Evolutionary conservation across 2,888 invertebrate genomes (phyloP), one percentile per base, ranked within the genome.

Genomic region (Eulithis testata): DNA sequence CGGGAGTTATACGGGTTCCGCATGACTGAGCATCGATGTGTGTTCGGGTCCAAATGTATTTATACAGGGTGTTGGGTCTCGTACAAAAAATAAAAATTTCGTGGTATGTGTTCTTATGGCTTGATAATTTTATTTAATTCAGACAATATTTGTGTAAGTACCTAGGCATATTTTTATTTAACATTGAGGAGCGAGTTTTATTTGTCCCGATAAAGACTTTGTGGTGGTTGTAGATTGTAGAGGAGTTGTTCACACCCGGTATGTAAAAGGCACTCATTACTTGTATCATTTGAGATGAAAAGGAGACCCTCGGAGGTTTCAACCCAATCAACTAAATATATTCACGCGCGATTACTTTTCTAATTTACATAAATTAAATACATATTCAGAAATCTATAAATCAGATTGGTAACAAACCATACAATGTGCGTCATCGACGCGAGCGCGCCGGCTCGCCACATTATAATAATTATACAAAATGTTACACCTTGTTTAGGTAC

Each of bases 311-410:
- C 43, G 37, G 51, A 14, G 12, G 14, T 37, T 56, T 57, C 47
- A 11, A 9, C 36, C 53, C 60, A 37, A 27, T 49, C 27, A 51
- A 14, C 47, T 61, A 53, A 64, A 62, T 54, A 59, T 47, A 40
- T 14, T 63, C 54, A 54, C 37, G 53, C 52, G 37, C 43, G 59
- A 60, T 11, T 59, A 36, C 50, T 50, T 59, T 63, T 56, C 5
- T 56, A 61, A 69, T 63, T 63, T 52, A 51, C 58, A 58, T 59
- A 59, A 49, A 67, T 66, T 58, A 61, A 61, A 21, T 21, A 21
- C 21, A 63, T 63, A 62, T 58, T 66, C 36, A 52, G 36, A 57
- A 60, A 66, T 63, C 44, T 49, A 55, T 63, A 11, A 68, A 66
- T 56, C 44, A 36, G 61, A 61, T 62, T 58, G 44, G 43, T 14